Evolutionary conservation across 2,113 vertebrate species (phyloP), one percentile per base, ranked within the genome.

Genomic region (Podocnemis expansa): DNA sequence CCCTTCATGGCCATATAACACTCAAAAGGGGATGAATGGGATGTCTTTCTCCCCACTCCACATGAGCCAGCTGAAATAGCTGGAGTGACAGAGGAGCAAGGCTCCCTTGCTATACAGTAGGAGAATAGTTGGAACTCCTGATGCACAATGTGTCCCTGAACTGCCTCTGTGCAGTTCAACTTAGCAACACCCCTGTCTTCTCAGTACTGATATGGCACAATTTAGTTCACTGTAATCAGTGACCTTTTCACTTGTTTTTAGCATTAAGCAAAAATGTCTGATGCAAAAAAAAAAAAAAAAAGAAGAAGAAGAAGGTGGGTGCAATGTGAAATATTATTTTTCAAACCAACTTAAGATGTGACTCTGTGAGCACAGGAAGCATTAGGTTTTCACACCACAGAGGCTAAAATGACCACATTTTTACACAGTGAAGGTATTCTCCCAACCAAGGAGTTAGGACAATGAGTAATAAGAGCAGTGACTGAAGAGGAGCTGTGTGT

Each of bases 201-300:
- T 80, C 4, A 0, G 55, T 73, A 73, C 25, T 14, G 24, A 34
- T 38, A 27, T 17, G 34, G 45, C 52, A 24, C 31, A 43, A 76
- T 76, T 45, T 27, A 85, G 75, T 47, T 54, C 43, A 31, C 56
- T 70, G n/a, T 22, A 70, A 19, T 38, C 63, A 70, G 34, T 25
- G 79, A n/a, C 56, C 31, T 93, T 96, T 87, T 83, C 56, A 5
- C 84, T 56, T 34, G 3, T 89, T 76, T 27, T 90, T 22, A 90
- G 70, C 34, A 91, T n/a, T 29, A 91, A 82, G 38, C 84, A 70
- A 22, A 78, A 82, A 60, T 41, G 93, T 80, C 94, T 43, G 41
- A 91, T 90, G 89, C 4, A 82, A 92, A 94, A 96, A 34, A 90
- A 0, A 92, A 94, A 96, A 34, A 90, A 0, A n/a, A n/a, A n/a